Evolutionary conservation across 2,888 invertebrate species (phyloP), one percentile per base, ranked within the genome.

Genomic region (Frankliniella fusca): DNA sequence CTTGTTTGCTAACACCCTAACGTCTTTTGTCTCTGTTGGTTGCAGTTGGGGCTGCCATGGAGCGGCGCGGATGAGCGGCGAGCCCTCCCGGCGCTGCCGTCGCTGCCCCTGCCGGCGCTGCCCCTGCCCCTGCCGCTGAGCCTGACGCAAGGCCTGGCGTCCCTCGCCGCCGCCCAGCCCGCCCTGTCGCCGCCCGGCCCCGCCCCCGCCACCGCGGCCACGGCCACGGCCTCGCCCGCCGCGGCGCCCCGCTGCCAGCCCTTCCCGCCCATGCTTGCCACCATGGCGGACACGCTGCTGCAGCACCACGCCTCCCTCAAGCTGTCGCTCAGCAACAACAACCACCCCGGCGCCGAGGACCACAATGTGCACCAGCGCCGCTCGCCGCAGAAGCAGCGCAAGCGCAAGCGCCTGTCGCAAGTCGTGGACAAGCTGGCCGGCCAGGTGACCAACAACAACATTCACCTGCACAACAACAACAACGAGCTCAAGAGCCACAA

Each of bases 331-430:
- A 91, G 90, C 87, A 91, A 92, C 87, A 91, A 92, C 87, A 91
- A 91, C 85, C 90, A 92, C 84, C 91, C 91, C 81, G 90, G 91
- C 84, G 90, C 91, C 83, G 90, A 91, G 84, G 92, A 92, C 85
- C 90, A 92, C 84, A 92, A 92, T 85, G 89, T 90, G 80, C 87
- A 88, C 85, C 90, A 91, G 88, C 90, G 92, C 85, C 89, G 90
- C 80, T 87, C 88, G 84, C 70, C 70, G 70, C 90, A 91, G 88
- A 93, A 93, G 87, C 92, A 93, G 85, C 90, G 93, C 85, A 96
- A 95, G 87, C 91, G 94, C 84, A 93, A 94, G 87, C 91, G 95
- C 76, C 90, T 96, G 27, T 94, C 94, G 82, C 94, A 93, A 84
- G 93, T 96, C 38, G 89, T 96, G 83, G 95, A 95, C 87, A 94